A percentile compares a stretch with the other conserved stretches of the same genome.
Conservation (phyloP, 2,797 vertebrate species). For the Rhynchotus rufescens region DNA sequence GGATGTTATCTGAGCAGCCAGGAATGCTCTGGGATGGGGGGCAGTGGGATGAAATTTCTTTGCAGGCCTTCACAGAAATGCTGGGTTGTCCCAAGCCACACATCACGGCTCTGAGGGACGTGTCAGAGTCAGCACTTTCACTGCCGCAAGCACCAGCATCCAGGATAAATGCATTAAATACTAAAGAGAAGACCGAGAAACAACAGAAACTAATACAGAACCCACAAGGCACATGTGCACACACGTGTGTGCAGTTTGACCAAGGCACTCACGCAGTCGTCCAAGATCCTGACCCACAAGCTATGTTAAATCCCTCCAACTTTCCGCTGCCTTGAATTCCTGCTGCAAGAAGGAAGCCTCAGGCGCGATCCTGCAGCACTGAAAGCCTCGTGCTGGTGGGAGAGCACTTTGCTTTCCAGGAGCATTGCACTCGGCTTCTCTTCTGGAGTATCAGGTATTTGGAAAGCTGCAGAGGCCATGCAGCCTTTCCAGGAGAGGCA, state of each 20-base stretch:
- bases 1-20: neutral
- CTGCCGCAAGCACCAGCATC: neutral
- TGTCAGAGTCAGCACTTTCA: constrained; percentile 29
- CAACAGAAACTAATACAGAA: neutral
- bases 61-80: neutral
- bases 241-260: neutral
- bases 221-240: neutral
- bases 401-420: neutral
- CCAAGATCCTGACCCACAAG: neutral
- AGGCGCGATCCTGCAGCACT: neutral
- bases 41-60: neutral
- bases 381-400: neutral
- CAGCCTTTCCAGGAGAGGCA: neutral
- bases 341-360: neutral
- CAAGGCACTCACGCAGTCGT: neutral
- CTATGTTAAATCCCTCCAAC: neutral
- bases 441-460: neutral
- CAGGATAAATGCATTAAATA: constrained; percentile 28
- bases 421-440: neutral
- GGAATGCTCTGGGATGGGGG: neutral
- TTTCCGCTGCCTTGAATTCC: neutral
- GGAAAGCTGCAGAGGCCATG: neutral
- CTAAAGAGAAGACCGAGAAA: constrained; percentile 41
- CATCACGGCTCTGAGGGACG: neutral
- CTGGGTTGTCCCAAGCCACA: neutral